phyloP scores from a whole-genome alignment of 2,888 invertebrate genomes.

The Linnaemya tessellans region DNA sequence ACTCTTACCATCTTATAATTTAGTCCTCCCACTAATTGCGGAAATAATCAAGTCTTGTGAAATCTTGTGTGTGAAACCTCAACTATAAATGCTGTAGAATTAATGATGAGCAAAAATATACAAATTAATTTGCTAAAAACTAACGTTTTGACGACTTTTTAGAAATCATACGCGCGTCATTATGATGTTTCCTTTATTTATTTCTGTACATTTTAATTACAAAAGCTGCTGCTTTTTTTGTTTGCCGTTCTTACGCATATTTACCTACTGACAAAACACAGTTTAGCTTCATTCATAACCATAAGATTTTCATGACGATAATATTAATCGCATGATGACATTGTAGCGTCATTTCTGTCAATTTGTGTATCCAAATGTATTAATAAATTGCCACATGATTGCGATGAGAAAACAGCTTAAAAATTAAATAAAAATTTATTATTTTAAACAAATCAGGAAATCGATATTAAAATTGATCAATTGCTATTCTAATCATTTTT shows the following conservation, averaged over 20 bases:
- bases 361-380: background rate
- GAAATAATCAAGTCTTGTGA: no score
- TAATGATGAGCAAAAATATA: no score
- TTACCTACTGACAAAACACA: constrained; percentile 10
- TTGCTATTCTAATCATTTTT: constrained; percentile 21
- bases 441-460: constrained; percentile 60
- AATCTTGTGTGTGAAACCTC: no score
- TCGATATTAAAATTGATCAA: constrained; percentile 59
- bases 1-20: no score
- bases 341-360: constrained; percentile 47
- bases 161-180: background rate
- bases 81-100: no score
- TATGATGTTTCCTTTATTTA: background rate
- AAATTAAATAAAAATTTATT: constrained; percentile 27
- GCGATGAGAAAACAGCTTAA: background rate
- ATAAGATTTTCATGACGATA: constrained; percentile 16
- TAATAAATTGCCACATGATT: constrained; percentile 34
- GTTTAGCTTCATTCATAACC: background rate
- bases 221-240: constrained; percentile 8
- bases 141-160: no score
- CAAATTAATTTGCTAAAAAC: no score
- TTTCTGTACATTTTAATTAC: no score
- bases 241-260: constrained; percentile 31
- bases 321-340: constrained; percentile 48
- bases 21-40: no score